Percentiles rank a stretch among this genome's conserved stretches.
Conservation (phyloP, 1,140 invertebrate species). For the Halesus radiatus region DNA sequence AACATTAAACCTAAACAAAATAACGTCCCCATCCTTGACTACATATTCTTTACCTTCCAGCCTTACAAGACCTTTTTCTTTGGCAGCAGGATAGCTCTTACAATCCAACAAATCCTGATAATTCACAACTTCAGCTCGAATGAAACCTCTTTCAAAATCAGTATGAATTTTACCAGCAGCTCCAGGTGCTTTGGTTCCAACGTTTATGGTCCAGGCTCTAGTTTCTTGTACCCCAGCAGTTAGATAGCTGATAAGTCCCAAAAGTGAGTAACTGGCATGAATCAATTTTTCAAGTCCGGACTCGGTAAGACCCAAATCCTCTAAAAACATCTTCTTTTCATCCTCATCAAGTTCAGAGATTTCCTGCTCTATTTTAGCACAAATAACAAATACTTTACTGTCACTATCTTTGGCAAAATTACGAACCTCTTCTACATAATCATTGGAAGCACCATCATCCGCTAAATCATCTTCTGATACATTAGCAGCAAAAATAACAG, state of each 20-base stretch:
- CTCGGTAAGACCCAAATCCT: background rate
- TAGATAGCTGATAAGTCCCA: background rate
- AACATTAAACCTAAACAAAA: no score
- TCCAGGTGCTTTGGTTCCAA: background rate
- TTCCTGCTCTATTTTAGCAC: background rate
- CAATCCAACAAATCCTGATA: background rate
- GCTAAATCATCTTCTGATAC: no score
- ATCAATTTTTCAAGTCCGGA: background rate
- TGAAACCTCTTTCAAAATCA: conserved; percentile 17
- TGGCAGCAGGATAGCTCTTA: background rate
- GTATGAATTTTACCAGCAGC: background rate
- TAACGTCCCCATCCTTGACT: background rate
- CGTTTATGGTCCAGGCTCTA: background rate
- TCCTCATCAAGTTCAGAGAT: background rate
- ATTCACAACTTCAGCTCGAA: background rate
- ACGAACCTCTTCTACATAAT: background rate
- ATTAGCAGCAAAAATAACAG: no score
- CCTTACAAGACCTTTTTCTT: background rate
- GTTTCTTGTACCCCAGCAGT: background rate
- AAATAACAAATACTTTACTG: background rate
- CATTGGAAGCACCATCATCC: no score
- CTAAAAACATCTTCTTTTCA: background rate
- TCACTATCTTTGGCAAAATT: background rate
- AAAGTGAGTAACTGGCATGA: background rate
- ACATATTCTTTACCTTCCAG: conserved; percentile 3